A percentile compares a stretch with the other conserved stretches of the same genome.
Conservation (phyloP, 2,888 invertebrate genomes). For the Amphipyra tragopoginis region DNA sequence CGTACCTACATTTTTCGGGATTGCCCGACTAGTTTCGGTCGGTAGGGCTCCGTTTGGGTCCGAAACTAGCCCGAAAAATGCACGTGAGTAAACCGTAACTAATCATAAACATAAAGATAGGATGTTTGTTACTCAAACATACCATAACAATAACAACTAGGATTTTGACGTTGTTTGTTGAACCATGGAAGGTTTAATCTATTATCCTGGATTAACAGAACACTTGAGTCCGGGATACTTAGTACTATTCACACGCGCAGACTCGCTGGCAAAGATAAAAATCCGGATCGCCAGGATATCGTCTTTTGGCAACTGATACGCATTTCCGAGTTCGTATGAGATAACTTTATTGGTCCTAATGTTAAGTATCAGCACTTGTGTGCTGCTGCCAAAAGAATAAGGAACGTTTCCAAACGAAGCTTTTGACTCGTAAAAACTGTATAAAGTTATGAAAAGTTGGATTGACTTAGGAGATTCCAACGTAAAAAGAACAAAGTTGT, state of each 20-base stretch:
- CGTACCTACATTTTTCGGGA: too few species aligned
- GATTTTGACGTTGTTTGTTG: too few species aligned
- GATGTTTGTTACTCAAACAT: neutral
- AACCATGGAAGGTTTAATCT: too few species aligned
- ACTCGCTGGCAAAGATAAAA: neutral
- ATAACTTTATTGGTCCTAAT: slow-evolving; percentile 21
- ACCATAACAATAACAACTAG: too few species aligned
- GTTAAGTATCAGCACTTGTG: slow-evolving; percentile 7
- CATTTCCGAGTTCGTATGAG: slow-evolving; percentile 4
- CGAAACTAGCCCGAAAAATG: too few species aligned
- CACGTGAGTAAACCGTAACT: too few species aligned
- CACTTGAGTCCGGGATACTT: too few species aligned
- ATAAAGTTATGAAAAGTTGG: neutral
- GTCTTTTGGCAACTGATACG: slow-evolving; percentile 28
- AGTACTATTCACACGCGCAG: neutral
- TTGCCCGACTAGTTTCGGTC: too few species aligned
- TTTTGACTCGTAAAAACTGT: neutral
- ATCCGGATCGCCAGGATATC: slow-evolving; percentile 1
- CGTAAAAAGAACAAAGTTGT: neutral
- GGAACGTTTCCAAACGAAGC: neutral
- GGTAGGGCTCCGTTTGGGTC: too few species aligned
- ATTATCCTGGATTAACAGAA: neutral
- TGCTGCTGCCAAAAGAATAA: slow-evolving; percentile 34
- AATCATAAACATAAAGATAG: neutral
- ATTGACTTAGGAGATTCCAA: neutral